A percentile compares a stretch with the other conserved stretches of the same genome.
Conservation (phyloP, 2,888 invertebrate species). For the Lasioglossum villosulum region DNA sequence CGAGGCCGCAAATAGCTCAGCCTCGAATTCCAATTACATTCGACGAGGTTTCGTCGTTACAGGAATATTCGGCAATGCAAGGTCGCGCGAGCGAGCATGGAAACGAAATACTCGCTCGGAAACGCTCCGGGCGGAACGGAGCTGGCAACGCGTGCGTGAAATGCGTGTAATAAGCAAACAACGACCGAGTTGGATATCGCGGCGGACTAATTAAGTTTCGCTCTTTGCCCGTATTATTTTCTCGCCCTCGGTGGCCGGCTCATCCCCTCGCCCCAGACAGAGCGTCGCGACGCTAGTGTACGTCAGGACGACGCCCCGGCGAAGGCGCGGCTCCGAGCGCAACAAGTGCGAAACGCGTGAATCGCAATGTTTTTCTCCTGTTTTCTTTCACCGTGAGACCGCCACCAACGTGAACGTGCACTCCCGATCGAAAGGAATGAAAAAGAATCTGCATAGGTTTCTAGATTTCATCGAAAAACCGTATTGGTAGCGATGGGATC, state of each 20-base stretch:
- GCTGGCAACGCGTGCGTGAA: slow-evolving; percentile 43
- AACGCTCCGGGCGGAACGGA: background rate
- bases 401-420: background rate
- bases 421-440: background rate
- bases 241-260: slow-evolving; percentile 26
- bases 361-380: slow-evolving; percentile 30
- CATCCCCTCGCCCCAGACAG: background rate
- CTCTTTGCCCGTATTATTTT: slow-evolving; percentile 62
- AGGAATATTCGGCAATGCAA: background rate
- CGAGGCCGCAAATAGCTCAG: slow-evolving; percentile 43
- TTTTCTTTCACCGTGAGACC: slow-evolving; percentile 14
- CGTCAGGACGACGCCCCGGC: slow-evolving; percentile 36
- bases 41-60: slow-evolving; percentile 63
- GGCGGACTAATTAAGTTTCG: slow-evolving; percentile 70
- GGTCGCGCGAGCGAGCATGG: background rate
- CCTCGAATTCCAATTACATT: slow-evolving; percentile 78
- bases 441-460: background rate
- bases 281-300: slow-evolving; percentile 21
- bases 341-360: slow-evolving; percentile 72
- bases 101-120: background rate
- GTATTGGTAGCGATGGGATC: background rate
- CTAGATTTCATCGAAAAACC: background rate
- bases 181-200: slow-evolving; percentile 48
- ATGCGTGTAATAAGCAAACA: slow-evolving; percentile 64
- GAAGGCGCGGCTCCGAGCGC: slow-evolving; percentile 45